Evolutionary conservation across 1,140 invertebrate genomes (phyloP).

Genomic region (Heliconius hewitsoni): DNA sequence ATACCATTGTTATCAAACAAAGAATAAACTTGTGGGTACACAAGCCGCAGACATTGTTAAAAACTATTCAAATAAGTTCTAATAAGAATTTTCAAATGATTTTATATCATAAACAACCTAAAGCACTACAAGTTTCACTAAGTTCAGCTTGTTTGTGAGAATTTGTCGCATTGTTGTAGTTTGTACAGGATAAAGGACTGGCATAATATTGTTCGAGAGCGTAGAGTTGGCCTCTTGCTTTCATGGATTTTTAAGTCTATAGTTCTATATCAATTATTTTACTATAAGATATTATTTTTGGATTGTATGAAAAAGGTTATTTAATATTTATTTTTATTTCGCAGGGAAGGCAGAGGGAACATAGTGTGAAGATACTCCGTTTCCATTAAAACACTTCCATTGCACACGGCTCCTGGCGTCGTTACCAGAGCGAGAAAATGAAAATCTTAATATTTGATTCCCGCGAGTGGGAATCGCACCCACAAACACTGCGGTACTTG

Average conservation of each 20-base stretch:
- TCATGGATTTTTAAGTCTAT: background rate
- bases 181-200: conserved; percentile 25
- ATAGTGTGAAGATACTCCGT: background rate
- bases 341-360: too few relatives aligned
- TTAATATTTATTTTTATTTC: too few relatives aligned
- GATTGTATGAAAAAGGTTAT: too few relatives aligned
- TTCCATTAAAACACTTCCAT: too few relatives aligned
- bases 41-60: background rate
- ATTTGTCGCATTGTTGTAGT: conserved; percentile 32
- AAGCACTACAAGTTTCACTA: conserved; percentile 25
- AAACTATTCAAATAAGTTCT: background rate
- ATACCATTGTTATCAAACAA: background rate
- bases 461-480: too few relatives aligned
- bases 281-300: too few relatives aligned
- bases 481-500: too few relatives aligned
- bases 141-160: conserved; percentile 37
- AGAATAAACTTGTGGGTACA: background rate
- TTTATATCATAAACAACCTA: conserved; percentile 26
- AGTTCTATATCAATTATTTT: too few relatives aligned
- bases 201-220: conserved; percentile 26
- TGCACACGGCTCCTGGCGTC: too few relatives aligned
- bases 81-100: conserved; percentile 16
- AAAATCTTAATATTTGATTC: too few relatives aligned
- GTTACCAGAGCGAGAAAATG: too few relatives aligned
- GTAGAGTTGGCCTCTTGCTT: conserved; percentile 23